Evolutionary conservation across 2,888 invertebrate genomes (phyloP).

Genomic region (Caenorhabditis imperialis): DNA sequence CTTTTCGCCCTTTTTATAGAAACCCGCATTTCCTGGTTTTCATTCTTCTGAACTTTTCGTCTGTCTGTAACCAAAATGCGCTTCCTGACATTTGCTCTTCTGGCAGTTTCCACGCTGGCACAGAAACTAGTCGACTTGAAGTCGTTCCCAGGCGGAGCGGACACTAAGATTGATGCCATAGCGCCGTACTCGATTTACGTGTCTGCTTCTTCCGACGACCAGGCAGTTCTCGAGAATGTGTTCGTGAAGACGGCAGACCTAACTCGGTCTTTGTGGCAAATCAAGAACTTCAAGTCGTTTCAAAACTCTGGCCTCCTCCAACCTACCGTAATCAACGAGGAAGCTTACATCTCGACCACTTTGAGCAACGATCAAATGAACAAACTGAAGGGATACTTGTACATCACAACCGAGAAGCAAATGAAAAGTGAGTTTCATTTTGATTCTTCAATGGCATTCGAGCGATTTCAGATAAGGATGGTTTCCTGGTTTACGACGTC

Average conservation of each 20-base stretch:
- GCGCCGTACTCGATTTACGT: conserved; percentile 8
- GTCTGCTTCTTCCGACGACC: background rate
- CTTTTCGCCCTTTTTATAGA: conserved; percentile 2
- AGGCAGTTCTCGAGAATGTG: background rate
- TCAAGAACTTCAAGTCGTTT: background rate
- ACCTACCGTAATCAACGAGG: conserved; percentile 5
- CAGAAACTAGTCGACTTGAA: conserved; percentile 5
- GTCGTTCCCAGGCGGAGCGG: conserved; percentile 4
- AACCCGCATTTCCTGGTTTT: background rate
- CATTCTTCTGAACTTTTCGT: no score
- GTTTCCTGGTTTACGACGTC: conserved; percentile 20
- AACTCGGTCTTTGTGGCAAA: background rate
- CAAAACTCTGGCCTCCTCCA: conserved; percentile 7
- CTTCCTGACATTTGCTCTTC: background rate
- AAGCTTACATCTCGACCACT: background rate
- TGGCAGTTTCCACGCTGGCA: background rate
- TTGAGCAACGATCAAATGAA: conserved; percentile 10
- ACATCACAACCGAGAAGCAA: conserved; percentile 19
- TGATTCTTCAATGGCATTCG: background rate
- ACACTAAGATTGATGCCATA: background rate
- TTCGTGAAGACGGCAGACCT: background rate
- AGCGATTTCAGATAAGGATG: conserved; percentile 9
- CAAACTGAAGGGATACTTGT: conserved; percentile 18
- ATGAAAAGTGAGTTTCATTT: conserved; percentile 1
- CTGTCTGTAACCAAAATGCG: no score